A percentile compares a stretch with the other conserved stretches of the same genome.
phyloP scores from a whole-genome alignment of 2,888 invertebrate genomes.

The Drosophila neonasuta region DNA sequence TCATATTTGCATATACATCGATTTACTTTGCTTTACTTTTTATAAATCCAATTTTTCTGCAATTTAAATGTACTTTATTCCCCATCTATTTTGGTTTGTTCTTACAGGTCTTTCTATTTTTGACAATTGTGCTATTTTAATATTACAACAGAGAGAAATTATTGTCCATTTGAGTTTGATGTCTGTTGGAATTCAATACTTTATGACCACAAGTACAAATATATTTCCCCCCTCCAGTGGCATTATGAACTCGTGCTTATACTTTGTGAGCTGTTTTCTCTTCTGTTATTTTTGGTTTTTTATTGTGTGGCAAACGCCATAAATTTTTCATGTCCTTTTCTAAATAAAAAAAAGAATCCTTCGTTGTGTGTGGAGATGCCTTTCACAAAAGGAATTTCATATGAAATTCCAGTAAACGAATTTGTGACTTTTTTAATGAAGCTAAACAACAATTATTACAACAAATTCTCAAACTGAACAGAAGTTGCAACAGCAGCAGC shows the following conservation, averaged over 20 bases:
- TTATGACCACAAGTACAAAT: constrained; percentile 30
- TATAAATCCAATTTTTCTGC: too few species aligned
- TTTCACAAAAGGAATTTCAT: constrained; percentile 62
- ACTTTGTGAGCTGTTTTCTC: constrained; percentile 5
- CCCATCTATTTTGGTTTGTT: not conserved
- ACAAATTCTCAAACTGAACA: constrained; percentile 33
- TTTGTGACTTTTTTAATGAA: constrained; percentile 75
- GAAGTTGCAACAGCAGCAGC: not conserved
- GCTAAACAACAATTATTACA: constrained; percentile 64
- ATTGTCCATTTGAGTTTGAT: not conserved
- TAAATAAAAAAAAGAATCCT: constrained; percentile 9
- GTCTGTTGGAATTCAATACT: constrained; percentile 26
- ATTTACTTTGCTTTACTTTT: too few species aligned
- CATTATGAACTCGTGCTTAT: constrained; percentile 29
- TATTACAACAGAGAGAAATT: not conserved
- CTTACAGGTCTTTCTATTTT: not conserved
- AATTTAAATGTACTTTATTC: too few species aligned
- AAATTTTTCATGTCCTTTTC: constrained; percentile 55
- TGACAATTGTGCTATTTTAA: not conserved
- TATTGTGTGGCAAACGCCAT: constrained; percentile 40
- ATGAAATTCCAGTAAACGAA: constrained; percentile 71
- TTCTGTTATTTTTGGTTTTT: constrained; percentile 1
- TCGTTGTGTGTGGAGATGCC: constrained; percentile 26
- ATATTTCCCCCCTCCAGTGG: constrained; percentile 8
- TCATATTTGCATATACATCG: too few species aligned